Evolutionary conservation across 1,140 invertebrate species (phyloP).

Genomic region (Caenorhabditis inopinata): DNA sequence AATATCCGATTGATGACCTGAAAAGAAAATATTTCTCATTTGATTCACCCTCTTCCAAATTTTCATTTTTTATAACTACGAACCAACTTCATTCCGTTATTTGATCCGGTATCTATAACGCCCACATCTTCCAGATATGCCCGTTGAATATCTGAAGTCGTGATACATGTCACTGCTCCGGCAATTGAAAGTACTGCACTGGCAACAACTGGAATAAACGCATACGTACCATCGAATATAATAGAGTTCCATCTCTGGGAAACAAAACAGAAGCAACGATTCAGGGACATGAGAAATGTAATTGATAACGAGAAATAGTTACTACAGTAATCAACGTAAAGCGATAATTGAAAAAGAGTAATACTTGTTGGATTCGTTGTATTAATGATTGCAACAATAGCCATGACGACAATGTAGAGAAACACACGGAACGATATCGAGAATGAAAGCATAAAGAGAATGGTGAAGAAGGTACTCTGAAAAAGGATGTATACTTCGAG

Average conservation of each 20-base stretch:
- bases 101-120: not conserved
- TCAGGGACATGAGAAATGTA: not conserved
- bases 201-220: not conserved
- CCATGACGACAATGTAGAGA: not conserved
- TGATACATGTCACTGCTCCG: not conserved
- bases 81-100: not conserved
- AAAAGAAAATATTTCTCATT: no score
- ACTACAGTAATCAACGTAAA: conserved; percentile 1
- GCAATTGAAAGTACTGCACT: not conserved
- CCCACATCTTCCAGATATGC: not conserved
- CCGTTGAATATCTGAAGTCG: not conserved
- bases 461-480: not conserved
- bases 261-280: not conserved
- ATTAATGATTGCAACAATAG: not conserved
- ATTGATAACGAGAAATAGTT: not conserved
- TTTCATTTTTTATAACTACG: not conserved
- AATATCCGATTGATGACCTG: not conserved
- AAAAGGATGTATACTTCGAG: not conserved
- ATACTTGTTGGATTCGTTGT: not conserved
- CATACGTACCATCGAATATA: not conserved
- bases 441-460: not conserved
- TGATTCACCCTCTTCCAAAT: no score
- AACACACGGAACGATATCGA: not conserved
- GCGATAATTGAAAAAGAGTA: not conserved
- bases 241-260: not conserved